Percentiles rank a stretch among this genome's conserved stretches.
phyloP scores from a whole-genome alignment of 2,888 invertebrate species.

The Sympetrum striolatum region DNA sequence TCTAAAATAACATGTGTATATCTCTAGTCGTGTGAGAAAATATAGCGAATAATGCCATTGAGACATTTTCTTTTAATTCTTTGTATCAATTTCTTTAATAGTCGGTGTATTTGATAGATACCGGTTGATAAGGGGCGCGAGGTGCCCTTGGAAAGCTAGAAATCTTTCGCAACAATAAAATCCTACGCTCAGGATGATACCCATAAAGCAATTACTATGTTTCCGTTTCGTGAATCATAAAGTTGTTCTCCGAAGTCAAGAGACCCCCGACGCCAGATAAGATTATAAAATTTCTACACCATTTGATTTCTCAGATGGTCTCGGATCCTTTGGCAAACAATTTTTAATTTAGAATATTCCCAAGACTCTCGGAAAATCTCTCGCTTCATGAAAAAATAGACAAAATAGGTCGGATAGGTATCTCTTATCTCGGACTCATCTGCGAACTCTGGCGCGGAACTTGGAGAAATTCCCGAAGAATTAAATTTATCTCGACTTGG shows the following conservation, averaged over 20 bases:
- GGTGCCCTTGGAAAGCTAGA: not conserved
- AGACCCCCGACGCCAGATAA: not conserved
- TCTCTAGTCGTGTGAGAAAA: too few relatives aligned
- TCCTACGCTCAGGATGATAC: not conserved
- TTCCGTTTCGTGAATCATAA: not conserved
- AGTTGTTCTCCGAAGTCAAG: not conserved
- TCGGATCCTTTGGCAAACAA: not conserved
- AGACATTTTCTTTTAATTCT: too few relatives aligned
- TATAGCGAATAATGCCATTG: too few relatives aligned
- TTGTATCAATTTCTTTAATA: not conserved
- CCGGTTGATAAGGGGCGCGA: not conserved
- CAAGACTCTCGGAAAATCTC: not conserved
- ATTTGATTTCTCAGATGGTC: not conserved
- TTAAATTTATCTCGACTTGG: not conserved
- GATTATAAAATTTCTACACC: not conserved
- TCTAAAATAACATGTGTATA: too few relatives aligned
- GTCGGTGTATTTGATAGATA: not conserved
- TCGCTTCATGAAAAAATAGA: not conserved
- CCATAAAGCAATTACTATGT: not conserved
- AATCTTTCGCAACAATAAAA: not conserved
- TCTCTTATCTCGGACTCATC: not conserved
- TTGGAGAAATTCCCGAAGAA: not conserved
- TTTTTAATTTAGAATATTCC: not conserved
- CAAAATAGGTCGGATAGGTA: not conserved
- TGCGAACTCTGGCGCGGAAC: not conserved